Conservation (phyloP, 1,140 invertebrate genomes). For the Ceratoteleas bidentatus region DNA sequence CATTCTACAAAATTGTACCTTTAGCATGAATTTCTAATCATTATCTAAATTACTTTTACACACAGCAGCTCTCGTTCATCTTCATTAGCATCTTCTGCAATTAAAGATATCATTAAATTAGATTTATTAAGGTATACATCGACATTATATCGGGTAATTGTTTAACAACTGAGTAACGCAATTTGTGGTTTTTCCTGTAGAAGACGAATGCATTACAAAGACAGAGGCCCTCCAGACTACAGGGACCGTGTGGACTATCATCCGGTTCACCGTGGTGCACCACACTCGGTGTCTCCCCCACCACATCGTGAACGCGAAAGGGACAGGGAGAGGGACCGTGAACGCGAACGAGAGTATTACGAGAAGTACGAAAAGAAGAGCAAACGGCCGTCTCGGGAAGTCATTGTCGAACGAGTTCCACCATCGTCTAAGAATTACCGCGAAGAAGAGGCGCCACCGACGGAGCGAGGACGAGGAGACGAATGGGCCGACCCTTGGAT, state of each 20-base stretch:
- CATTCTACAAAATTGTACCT: too few relatives aligned
- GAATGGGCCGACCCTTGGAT: conserved; percentile 98
- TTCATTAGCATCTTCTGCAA: conserved; percentile 19
- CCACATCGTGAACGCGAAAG: conserved; percentile 75
- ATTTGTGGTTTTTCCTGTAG: conserved; percentile 6
- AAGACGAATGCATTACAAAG: conserved; percentile 79
- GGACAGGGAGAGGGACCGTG: conserved; percentile 74
- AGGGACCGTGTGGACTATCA: conserved; percentile 79
- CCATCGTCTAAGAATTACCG: conserved; percentile 80
- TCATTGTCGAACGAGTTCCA: conserved; percentile 88
- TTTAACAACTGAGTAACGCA: background rate
- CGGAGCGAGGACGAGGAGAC: conserved; percentile 84
- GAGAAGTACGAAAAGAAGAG: conserved; percentile 82
- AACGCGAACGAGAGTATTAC: conserved; percentile 79
- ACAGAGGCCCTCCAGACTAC: conserved; percentile 73
- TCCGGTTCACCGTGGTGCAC: conserved; percentile 68
- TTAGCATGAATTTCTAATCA: too few relatives aligned
- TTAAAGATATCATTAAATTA: conserved; percentile 33
- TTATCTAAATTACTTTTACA: background rate
- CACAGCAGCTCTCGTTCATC: conserved; percentile 5
- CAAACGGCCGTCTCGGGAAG: conserved; percentile 87
- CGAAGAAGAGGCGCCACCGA: conserved; percentile 74
- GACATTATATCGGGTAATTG: background rate
- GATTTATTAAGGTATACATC: conserved; percentile 42
- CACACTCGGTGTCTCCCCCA: conserved; percentile 75